Evolutionary conservation across 2,888 invertebrate species (phyloP).

Genomic region (Platynereis dumerilii): DNA sequence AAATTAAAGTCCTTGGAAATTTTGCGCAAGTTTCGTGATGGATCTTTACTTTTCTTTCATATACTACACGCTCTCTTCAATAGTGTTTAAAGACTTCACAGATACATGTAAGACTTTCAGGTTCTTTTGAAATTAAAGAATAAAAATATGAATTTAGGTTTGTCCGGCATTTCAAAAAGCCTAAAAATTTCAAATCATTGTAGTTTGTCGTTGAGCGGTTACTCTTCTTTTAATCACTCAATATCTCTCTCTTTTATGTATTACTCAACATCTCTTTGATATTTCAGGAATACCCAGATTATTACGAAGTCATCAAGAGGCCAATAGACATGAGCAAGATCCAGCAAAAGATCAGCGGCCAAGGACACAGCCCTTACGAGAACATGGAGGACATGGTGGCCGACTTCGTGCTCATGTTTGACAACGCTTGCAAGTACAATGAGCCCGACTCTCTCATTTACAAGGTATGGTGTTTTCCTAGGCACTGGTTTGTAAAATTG

Average conservation of each 20-base stretch:
- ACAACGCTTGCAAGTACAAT: conserved; percentile 95
- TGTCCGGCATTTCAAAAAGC: too few species aligned
- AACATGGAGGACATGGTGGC: conserved; percentile 84
- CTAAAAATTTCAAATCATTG: not conserved
- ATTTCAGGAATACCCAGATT: conserved; percentile 85
- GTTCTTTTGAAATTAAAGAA: too few species aligned
- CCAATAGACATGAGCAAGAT: conserved; percentile 95
- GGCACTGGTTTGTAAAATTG: too few species aligned
- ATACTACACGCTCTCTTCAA: too few species aligned
- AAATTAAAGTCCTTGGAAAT: too few species aligned
- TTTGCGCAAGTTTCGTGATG: too few species aligned
- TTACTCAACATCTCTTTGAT: conserved; percentile 26
- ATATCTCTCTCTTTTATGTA: conserved; percentile 26
- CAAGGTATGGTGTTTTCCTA: too few species aligned
- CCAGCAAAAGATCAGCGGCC: conserved; percentile 83
- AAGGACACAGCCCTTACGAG: conserved; percentile 73
- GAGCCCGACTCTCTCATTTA: conserved; percentile 97
- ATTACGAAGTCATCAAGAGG: conserved; percentile 91
- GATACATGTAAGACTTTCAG: too few species aligned
- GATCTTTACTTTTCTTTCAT: too few species aligned
- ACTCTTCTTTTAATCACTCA: conserved; percentile 21
- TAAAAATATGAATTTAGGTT: too few species aligned
- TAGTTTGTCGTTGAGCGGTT: not conserved
- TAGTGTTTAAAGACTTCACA: too few species aligned
- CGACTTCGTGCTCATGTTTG: conserved; percentile 89